These are phyloP conservation scores for Diaphora mendica DNA, from an alignment of 2,888 invertebrate species.

Conservation along the genomic window DNA sequence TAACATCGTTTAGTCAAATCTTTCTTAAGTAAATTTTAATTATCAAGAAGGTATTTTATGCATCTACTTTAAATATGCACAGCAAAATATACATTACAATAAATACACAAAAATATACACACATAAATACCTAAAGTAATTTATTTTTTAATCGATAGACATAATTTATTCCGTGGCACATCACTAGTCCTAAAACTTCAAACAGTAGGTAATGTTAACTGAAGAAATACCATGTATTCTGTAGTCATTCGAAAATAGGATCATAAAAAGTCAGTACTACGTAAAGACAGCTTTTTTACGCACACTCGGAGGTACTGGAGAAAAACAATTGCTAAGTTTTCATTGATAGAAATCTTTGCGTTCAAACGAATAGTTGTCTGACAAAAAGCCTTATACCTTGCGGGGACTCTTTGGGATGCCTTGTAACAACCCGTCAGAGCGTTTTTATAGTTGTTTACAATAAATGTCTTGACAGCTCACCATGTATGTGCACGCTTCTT, in stretches of 20 bases:
- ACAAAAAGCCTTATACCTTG: constrained; percentile 24
- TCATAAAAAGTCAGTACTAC: not conserved
- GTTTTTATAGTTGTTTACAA: constrained; percentile 15
- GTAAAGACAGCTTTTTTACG: constrained; percentile 13
- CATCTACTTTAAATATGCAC: too few relatives aligned
- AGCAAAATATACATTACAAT: too few relatives aligned
- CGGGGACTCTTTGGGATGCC: constrained; percentile 15
- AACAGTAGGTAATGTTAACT: not conserved
- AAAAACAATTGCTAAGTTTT: constrained; percentile 19
- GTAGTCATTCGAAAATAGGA: constrained; percentile 6
- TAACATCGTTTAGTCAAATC: not conserved
- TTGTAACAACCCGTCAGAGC: constrained; percentile 4
- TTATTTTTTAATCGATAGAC: not conserved
- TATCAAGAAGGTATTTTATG: not conserved
- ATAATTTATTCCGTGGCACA: not conserved
- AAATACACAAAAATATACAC: not conserved
- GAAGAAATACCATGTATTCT: constrained; percentile 14
- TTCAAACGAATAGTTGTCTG: constrained; percentile 20
- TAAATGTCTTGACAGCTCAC: constrained; percentile 17
- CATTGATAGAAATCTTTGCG: constrained; percentile 26
- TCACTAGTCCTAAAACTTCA: not conserved
- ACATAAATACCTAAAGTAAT: not conserved
- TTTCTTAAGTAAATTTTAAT: not conserved
- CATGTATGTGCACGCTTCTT: constrained; percentile 10
- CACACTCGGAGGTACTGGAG: not conserved